These are phyloP conservation scores for Chroicocephalus ridibundus DNA, from an alignment of 2,113 vertebrate species.

Conservation along the genomic window DNA sequence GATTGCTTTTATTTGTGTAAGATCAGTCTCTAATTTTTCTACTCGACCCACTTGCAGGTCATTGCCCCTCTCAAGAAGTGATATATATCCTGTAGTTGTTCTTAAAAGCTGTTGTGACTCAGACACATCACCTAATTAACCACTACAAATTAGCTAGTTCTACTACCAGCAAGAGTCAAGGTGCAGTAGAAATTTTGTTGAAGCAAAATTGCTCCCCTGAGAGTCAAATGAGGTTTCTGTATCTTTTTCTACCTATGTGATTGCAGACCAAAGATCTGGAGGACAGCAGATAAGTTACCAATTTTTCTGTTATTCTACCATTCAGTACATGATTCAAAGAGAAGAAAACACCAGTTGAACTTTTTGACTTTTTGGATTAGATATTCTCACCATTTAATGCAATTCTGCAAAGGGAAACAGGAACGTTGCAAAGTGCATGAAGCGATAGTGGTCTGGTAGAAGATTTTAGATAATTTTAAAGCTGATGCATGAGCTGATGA, in stretches of 20 bases:
- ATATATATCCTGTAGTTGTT: background rate
- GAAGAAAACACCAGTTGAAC: background rate
- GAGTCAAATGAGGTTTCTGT: background rate
- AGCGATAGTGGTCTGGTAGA: background rate
- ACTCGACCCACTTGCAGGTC: background rate
- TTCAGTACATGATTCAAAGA: background rate
- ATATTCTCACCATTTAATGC: background rate
- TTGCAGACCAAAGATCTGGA: background rate
- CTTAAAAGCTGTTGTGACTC: background rate
- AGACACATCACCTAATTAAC: background rate
- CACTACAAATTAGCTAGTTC: background rate
- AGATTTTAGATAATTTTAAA: background rate
- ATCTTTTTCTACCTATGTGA: background rate
- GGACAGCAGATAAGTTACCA: background rate
- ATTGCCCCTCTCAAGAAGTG: background rate
- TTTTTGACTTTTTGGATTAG: background rate
- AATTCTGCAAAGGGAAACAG: background rate
- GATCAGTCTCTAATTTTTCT: background rate
- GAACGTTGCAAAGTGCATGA: background rate
- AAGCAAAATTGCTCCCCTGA: background rate
- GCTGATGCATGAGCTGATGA: background rate
- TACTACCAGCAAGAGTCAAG: background rate
- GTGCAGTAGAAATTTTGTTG: background rate
- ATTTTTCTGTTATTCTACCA: background rate
- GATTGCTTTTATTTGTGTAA: background rate